Base-by-base conservation (phyloP, 2,113 vertebrate species). In the Peromyscus polionotus region DNA sequence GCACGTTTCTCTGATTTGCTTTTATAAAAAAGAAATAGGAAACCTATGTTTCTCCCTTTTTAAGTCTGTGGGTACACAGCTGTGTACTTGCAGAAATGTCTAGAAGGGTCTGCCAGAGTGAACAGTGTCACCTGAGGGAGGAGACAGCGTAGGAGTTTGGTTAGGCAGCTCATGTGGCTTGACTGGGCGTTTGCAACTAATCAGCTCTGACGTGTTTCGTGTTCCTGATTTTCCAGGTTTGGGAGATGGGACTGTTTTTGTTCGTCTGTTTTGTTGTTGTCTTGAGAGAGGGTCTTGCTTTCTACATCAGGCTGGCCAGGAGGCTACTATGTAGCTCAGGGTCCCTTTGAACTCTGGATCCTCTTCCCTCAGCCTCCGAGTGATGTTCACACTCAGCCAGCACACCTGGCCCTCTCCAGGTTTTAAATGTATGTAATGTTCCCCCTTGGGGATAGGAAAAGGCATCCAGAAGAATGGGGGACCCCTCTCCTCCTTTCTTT, bases 51-150 rank as follows among this genome's bases (percentile, higher is more conserved):
- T 90, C 3, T 88, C 12, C 76, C 3, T 95, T 61, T 83, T n/a
- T 81, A n/a, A 81, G 70, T 89, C 79, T 67, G 45, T 72, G 33
- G 5, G 48, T 39, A 91, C 42, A 85, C 24, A 88, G 22, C 72
- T 80, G 28, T 77, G 73, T 31, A 51, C 92, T 72, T 86, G 59
- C n/a, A 63, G 85, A n/a, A 76, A 94, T 79, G 45, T 90, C 68
- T 87, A 72, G 33, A 86, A 68, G 33, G 14, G 11, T 61, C n/a
- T 54, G 31, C 39, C 14, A 36, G 39, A 33, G 19, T 63, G 36
- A 42, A 83, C 4, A 12, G 5, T 33, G 26, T 77, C 48, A 51
- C 4, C 7, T 4, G 2, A n/a, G 24, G 22, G 5, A 81, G 79
- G 70, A 70, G 20, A 45, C 1, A 0, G 1, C 19, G 1, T 20